phyloP scores from a whole-genome alignment of 2,888 invertebrate species.

The Venustoraphidia nigricollis region DNA sequence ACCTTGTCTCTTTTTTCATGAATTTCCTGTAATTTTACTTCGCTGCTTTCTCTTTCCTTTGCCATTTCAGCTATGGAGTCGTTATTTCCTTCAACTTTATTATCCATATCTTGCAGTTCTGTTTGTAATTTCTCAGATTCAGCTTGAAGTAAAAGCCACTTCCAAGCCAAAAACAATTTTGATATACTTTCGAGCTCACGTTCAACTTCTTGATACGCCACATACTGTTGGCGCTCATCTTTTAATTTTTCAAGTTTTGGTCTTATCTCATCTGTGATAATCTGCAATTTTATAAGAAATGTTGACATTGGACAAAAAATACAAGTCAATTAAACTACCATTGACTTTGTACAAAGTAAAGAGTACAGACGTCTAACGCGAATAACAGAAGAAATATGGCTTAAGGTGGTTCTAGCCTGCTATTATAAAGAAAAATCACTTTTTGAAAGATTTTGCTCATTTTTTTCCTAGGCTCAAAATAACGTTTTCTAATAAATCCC shows the following conservation, averaged over 20 bases:
- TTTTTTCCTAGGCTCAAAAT: too few relatives aligned
- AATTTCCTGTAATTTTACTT: slow-evolving; percentile 34
- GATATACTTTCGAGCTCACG: slow-evolving; percentile 72
- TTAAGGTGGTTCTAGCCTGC: too few relatives aligned
- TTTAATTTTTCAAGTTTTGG: slow-evolving; percentile 77
- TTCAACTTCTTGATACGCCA: slow-evolving; percentile 75
- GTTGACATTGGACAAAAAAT: too few relatives aligned
- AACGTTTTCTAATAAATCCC: too few relatives aligned
- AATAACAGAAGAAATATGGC: too few relatives aligned
- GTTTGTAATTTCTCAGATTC: slow-evolving; percentile 13
- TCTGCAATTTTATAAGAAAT: slow-evolving; percentile 24
- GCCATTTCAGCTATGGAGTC: slow-evolving; percentile 17
- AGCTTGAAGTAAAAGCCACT: slow-evolving; percentile 34
- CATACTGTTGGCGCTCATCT: slow-evolving; percentile 67
- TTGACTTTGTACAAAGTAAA: too few relatives aligned
- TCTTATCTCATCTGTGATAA: slow-evolving; percentile 72
- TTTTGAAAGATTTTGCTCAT: too few relatives aligned
- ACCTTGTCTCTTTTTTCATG: slow-evolving; percentile 38
- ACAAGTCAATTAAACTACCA: too few relatives aligned
- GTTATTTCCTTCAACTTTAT: neutral
- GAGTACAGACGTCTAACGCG: too few relatives aligned
- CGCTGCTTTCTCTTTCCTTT: slow-evolving; percentile 15
- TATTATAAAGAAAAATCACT: too few relatives aligned
- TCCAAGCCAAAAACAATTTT: slow-evolving; percentile 58
- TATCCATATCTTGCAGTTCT: slow-evolving; percentile 10